Evolutionary conservation across 2,888 invertebrate genomes (phyloP).

Genomic region (Serrognathus titanus): DNA sequence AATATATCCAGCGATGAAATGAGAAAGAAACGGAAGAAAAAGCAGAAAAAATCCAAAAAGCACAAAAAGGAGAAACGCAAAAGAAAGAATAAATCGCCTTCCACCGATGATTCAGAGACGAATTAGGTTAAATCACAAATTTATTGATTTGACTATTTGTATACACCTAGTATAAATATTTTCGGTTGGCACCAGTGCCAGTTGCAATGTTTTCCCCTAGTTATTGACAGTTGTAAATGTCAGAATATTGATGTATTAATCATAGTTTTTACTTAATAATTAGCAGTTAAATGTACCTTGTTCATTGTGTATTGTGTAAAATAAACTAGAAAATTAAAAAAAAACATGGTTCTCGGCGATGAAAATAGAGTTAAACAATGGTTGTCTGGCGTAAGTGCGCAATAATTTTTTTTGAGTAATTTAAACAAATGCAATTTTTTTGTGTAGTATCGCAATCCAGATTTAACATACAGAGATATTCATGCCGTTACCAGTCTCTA

Average conservation of each 20-base stretch:
- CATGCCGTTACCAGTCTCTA: constrained; percentile 62
- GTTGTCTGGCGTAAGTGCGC: constrained; percentile 50
- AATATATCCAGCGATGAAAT: constrained; percentile 28
- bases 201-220: neutral
- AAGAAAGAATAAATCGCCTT: constrained; percentile 39
- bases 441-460: constrained; percentile 68
- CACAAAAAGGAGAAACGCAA: constrained; percentile 45
- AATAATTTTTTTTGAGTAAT: neutral
- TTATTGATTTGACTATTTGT: too few species aligned
- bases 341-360: constrained; percentile 37
- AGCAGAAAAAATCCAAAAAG: constrained; percentile 32
- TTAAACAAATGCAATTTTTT: constrained; percentile 7
- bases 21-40: constrained; percentile 29
- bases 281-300: too few species aligned
- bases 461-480: constrained; percentile 65
- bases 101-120: constrained; percentile 26
- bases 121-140: neutral
- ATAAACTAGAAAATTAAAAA: neutral
- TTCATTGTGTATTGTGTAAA: too few species aligned
- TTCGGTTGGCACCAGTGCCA: neutral
- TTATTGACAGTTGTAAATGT: neutral
- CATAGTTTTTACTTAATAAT: neutral
- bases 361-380: constrained; percentile 53
- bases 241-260: neutral
- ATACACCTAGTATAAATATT: too few species aligned